phyloP scores from a whole-genome alignment of 2,797 vertebrate species.

The Hippopotamyrus pictus region DNA sequence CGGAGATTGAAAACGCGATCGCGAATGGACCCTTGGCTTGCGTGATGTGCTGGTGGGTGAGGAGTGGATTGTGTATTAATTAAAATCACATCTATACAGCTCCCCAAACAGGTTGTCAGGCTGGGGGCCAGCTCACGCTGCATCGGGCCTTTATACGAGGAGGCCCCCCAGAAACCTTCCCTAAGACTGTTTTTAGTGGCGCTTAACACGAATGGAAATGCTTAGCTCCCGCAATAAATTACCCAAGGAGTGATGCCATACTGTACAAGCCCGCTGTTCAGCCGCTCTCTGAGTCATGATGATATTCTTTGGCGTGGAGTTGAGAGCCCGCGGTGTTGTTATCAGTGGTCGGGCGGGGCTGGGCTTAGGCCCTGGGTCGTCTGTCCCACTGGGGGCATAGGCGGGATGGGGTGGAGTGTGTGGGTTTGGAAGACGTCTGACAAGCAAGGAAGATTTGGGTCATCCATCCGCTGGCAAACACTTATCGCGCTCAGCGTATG shows the following conservation, averaged over 20 bases:
- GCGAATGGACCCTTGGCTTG: conserved; percentile 37
- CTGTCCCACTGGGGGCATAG: neutral
- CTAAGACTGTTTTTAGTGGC: conserved; percentile 64
- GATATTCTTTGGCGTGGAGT: conserved; percentile 33
- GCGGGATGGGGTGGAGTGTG: neutral
- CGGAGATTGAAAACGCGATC: conserved; percentile 34
- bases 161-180: conserved; percentile 64
- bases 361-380: conserved; percentile 36
- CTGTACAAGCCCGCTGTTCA: conserved; percentile 44
- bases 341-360: neutral
- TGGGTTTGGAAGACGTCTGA: neutral
- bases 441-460: neutral
- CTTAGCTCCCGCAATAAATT: conserved; percentile 65
- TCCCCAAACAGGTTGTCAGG: conserved; percentile 65
- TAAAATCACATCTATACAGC: conserved; percentile 57
- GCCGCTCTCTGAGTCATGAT: conserved; percentile 30
- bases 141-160: conserved; percentile 59
- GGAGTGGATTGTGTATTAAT: conserved; percentile 60
- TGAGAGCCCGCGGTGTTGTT: conserved; percentile 26
- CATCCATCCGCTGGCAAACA: neutral
- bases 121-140: conserved; percentile 50
- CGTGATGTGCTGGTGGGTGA: conserved; percentile 35
- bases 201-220: conserved; percentile 66
- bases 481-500: neutral
- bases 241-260: conserved; percentile 54